Base-by-base conservation (phyloP, 2,113 vertebrate species). In the Polypterus senegalus region DNA sequence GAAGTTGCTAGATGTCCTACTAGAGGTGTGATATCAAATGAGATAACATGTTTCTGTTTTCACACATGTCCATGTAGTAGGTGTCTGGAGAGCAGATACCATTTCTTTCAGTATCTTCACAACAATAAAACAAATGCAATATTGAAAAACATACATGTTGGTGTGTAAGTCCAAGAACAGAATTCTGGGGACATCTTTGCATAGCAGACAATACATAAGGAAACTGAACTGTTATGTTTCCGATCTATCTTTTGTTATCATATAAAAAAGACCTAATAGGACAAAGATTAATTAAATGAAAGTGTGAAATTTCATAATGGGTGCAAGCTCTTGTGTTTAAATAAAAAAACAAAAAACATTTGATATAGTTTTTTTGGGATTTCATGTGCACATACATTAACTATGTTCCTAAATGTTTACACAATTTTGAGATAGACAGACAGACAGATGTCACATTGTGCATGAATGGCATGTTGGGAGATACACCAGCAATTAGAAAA, bases 61-160 rank as follows among this genome's bases (percentile, higher is more conserved):
- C 49, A 11, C 6, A 11, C 51, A 48, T 11, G 61, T 66, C 43
- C 65, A 60, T 47, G 11, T n/a, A 65, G 47, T n/a, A 45, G 43
- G 56, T 58, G 56, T 27, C 8, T 27, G 43, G 56, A 54, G 7
- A 27, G 11, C 47, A 46, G 52, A 62, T 9, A 54, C 43, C 6
- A 44, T 52, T 10, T 52, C 7, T 7, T 52, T 52, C 51, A 4
- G 51, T 10, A 52, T 10, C 11, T 44, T 6, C 46, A 53, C 43
- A 46, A 6, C 27, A 27, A 27, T 27, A 27, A 27, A 27, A 27
- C 27, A 52, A 52, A 52, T 7, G 3, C 27, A 54, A n/a, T 51
- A 45, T 10, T 62, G 5, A 52, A 54, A 54, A 62, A 54, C 4
- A 54, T 49, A n/a, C 7, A 44, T 45, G 61, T 27, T 54, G 61